Base-by-base conservation (phyloP, 2,113 vertebrate species). In the Rhinoptilus africanus region DNA sequence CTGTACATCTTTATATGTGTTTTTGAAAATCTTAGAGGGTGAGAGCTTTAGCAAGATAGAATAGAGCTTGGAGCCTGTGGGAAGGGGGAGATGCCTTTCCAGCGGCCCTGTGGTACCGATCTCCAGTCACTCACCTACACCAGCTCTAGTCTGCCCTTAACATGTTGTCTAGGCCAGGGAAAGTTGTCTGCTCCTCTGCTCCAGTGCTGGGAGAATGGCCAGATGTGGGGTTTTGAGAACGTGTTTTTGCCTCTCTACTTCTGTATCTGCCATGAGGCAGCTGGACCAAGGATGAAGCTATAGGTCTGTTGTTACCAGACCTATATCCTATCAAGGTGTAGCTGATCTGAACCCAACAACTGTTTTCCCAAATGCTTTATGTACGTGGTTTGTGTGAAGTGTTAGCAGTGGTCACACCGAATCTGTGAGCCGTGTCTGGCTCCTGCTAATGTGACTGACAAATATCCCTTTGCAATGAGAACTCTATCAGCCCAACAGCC, bases 1-100 rank as follows among this genome's bases (percentile, higher is more conserved):
- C 71, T 75, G 35, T 89, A 93, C 76, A 82, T 94, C 69, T 96
- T 93, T 80, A 62, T 80, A 48, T 2, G 21, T 66, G 54, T 47
- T 37, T 75, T 78, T 88, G 64, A 96, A 93, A 95, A 20, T 34
- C 71, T 57, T 35, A 43, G 48, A 82, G 8, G 32, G 7, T 23
- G 75, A 88, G 68, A 94, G 14, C 47, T 76, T 64, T 74, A 81
- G 66, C 39, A 30, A 47, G 73, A 41, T 26, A 50, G 82, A 83
- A 13, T n/a, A 53, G 51, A 92, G 24, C 20, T 57, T 39, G 19
- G 39, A 79, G 77, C 35, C 51, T 34, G 48, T 0, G 2, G 51
- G 45, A 85, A 86, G 23, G 15, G 14, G 35, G n/a, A 53, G 20
- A 23, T 47, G 45, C 12, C 53, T 90, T 60, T 41, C 32, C 48